Percentiles rank a stretch among this genome's conserved stretches.
Conservation (phyloP, 2,888 invertebrate species). For the Cryptus viduatorius region DNA sequence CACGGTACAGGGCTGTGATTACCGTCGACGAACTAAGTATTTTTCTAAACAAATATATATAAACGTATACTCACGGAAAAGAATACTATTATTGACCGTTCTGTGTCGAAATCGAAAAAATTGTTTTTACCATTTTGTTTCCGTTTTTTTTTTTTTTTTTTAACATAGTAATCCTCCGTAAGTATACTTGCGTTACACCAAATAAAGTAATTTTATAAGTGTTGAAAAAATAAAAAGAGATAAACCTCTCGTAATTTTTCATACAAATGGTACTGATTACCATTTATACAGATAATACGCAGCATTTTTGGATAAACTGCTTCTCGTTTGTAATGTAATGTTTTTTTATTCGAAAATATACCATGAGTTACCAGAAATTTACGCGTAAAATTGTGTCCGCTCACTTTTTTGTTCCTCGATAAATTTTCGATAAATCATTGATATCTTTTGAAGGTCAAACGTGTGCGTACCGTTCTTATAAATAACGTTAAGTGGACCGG, state of each 20-base stretch:
- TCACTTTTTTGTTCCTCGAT: not conserved
- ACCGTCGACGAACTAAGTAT: not conserved
- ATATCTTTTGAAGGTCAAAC: not conserved
- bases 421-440: no score
- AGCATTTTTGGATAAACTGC: not conserved
- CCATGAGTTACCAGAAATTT: conserved; percentile 5
- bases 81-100: not conserved
- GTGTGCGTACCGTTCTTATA: not conserved
- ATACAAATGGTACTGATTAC: conserved; percentile 1
- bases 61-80: not conserved
- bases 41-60: conserved; percentile 5
- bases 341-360: conserved; percentile 1
- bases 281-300: not conserved
- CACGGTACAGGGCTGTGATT: not conserved
- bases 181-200: conserved; percentile 1
- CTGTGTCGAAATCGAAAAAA: not conserved
- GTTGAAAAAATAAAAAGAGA: not conserved
- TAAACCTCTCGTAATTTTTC: not conserved
- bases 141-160: not conserved
- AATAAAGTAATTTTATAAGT: conserved; percentile 2
- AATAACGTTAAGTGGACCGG: not conserved
- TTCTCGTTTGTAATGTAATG: not conserved
- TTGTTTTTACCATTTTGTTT: not conserved
- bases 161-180: not conserved
- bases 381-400: not conserved